Evolutionary conservation across 2,113 vertebrate genomes (phyloP).

Genomic region (Oryzias curvinotus): DNA sequence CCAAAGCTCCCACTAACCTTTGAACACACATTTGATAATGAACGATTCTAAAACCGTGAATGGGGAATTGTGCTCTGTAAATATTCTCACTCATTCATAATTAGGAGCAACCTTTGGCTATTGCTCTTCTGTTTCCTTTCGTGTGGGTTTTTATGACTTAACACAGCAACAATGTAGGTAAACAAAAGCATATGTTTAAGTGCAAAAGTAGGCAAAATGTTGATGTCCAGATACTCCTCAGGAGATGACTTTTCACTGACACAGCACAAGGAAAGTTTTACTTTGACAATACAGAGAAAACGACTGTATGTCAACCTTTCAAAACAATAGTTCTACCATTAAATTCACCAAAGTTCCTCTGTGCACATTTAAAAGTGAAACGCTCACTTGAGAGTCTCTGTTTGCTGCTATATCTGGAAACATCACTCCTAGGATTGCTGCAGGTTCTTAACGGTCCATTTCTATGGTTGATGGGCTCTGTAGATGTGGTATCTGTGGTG

Average conservation of each 20-base stretch:
- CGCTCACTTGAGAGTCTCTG: slow-evolving; percentile 53
- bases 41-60: slow-evolving; percentile 80
- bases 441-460: slow-evolving; percentile 66
- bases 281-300: slow-evolving; percentile 3
- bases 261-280: slow-evolving; percentile 30
- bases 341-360: slow-evolving; percentile 46
- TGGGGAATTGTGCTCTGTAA: slow-evolving; percentile 76
- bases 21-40: slow-evolving; percentile 85
- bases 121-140: slow-evolving; percentile 17
- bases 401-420: slow-evolving; percentile 53
- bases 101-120: slow-evolving; percentile 32
- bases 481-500: slow-evolving; percentile 49
- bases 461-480: slow-evolving; percentile 75
- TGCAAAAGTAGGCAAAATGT: slow-evolving; percentile 40
- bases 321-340: slow-evolving; percentile 49
- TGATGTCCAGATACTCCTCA: slow-evolving; percentile 30
- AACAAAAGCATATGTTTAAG: slow-evolving; percentile 61
- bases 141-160: slow-evolving; percentile 48
- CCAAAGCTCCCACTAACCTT: slow-evolving; percentile 70
- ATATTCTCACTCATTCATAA: slow-evolving; percentile 54
- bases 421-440: slow-evolving; percentile 48
- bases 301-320: slow-evolving; percentile 30
- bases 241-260: slow-evolving; percentile 30
- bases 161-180: slow-evolving; percentile 26
- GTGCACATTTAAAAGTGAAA: slow-evolving; percentile 56